Evolutionary conservation across 2,888 invertebrate species (phyloP).

Genomic region (Dolichopus griseipennis): DNA sequence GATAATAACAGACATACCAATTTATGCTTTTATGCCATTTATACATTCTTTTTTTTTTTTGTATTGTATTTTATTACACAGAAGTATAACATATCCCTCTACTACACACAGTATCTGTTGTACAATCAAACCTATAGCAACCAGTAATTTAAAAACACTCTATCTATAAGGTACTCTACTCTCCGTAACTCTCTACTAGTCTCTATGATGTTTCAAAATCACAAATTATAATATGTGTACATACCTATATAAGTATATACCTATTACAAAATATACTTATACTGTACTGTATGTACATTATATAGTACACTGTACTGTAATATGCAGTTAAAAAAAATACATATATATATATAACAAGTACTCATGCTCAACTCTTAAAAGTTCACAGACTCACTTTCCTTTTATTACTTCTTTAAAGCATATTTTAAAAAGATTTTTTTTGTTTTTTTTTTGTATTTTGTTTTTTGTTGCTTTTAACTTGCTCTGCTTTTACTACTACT

Average conservation of each 20-base stretch:
- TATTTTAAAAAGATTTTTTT: neutral
- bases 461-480: neutral
- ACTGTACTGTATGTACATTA: neutral
- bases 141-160: too few species aligned
- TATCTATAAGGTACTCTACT: too few species aligned
- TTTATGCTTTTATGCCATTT: conserved; percentile 6
- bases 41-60: too few species aligned
- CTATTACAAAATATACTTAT: neutral
- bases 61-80: too few species aligned
- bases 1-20: conserved; percentile 6
- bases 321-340: too few species aligned
- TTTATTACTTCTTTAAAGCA: conserved; percentile 6
- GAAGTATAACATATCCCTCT: neutral
- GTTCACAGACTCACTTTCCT: conserved; percentile 3
- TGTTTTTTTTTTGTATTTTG: neutral
- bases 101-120: too few species aligned
- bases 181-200: too few species aligned
- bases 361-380: conserved; percentile 4
- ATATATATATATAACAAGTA: neutral
- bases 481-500: neutral
- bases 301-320: too few species aligned
- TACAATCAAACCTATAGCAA: too few species aligned
- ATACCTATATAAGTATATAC: neutral
- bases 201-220: too few species aligned
- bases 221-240: neutral